Conservation (phyloP, 2,797 vertebrate genomes). For the Agapornis canus region DNA sequence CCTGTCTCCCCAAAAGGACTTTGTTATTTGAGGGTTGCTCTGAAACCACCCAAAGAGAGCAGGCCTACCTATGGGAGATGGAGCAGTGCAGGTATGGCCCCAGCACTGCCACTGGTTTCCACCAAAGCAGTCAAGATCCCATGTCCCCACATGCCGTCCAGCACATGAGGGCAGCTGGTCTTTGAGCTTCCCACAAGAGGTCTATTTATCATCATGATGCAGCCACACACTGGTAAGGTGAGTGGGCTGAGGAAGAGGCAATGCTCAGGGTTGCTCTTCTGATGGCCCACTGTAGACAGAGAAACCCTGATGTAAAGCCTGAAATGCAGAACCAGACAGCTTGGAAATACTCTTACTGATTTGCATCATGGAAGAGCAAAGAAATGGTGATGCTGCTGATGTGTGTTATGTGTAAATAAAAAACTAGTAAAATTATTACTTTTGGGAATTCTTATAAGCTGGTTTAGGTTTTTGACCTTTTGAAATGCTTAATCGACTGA, state of each 20-base stretch:
- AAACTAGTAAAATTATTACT: not conserved
- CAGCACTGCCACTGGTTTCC: not conserved
- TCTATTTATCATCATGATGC: too few species aligned
- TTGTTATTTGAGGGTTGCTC: not conserved
- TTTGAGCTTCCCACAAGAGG: not conserved
- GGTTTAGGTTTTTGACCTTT: not conserved
- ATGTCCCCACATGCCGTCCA: not conserved
- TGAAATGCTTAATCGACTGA: not conserved
- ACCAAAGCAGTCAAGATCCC: not conserved
- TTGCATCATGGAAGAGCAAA: not conserved
- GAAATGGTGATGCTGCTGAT: not conserved
- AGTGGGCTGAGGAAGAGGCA: not conserved
- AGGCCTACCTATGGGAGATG: not conserved
- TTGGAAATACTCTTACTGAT: not conserved
- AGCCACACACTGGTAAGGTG: accelerated
- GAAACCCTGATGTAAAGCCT: not conserved
- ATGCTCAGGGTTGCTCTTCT: not conserved
- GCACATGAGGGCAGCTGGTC: not conserved
- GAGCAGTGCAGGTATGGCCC: accelerated
- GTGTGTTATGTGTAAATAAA: not conserved
- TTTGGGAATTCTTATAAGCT: not conserved
- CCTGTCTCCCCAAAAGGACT: not conserved
- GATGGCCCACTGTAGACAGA: not conserved
- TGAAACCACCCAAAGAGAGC: not conserved
- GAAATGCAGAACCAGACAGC: not conserved